phyloP scores from a whole-genome alignment of 1,140 invertebrate genomes.

The Bombus terrestris region DNA sequence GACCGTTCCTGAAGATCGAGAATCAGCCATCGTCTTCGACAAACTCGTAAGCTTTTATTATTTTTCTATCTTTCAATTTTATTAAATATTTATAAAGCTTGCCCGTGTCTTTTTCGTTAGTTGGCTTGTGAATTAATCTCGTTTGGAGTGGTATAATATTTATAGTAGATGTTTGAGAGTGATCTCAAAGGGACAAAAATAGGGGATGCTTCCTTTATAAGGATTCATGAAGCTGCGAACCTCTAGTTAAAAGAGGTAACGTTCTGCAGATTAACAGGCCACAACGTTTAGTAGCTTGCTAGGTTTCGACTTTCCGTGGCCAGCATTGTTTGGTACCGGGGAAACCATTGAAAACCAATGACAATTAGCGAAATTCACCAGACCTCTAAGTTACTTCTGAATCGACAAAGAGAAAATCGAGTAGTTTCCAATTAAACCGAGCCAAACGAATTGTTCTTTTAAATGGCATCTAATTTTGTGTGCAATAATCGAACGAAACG shows the following conservation, averaged over 20 bases:
- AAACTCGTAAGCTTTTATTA: slow-evolving; percentile 6
- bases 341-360: slow-evolving; percentile 8
- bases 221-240: background rate
- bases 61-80: background rate
- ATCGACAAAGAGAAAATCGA: background rate
- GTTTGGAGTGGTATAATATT: too few relatives aligned
- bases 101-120: background rate
- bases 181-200: background rate
- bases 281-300: background rate
- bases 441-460: background rate
- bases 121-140: background rate
- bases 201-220: background rate
- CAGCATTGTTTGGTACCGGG: background rate
- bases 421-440: background rate
- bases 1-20: background rate
- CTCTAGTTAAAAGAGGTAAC: background rate
- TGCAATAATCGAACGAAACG: background rate
- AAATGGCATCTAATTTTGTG: background rate
- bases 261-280: background rate
- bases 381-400: background rate
- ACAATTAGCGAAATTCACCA: background rate
- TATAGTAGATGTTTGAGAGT: too few relatives aligned
- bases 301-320: background rate
- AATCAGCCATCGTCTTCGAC: background rate
- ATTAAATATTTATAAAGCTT: too few relatives aligned